Evolutionary conservation across 2,888 invertebrate species (phyloP).

Genomic region (Embidobia sp.): DNA sequence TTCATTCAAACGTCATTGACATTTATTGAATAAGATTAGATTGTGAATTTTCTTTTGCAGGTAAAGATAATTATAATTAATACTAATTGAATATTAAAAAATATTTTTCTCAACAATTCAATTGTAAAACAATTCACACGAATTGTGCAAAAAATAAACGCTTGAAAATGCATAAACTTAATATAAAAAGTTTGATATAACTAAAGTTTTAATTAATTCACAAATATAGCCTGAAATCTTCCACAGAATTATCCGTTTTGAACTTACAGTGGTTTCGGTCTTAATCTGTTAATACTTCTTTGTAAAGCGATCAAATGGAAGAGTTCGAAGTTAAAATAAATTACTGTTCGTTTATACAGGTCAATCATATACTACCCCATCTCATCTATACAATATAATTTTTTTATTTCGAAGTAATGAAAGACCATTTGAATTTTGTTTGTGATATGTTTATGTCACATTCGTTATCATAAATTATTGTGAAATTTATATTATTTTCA

Average conservation of each 20-base stretch:
- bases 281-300: conserved; percentile 28
- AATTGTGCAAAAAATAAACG: not conserved
- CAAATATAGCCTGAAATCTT: conserved; percentile 20
- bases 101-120: not conserved
- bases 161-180: conserved; percentile 13
- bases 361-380: not conserved
- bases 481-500: no score
- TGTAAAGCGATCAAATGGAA: conserved; percentile 2
- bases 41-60: no score
- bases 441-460: no score
- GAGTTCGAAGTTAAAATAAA: not conserved
- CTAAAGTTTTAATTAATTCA: conserved; percentile 25
- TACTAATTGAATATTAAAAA: no score
- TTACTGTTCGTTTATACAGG: not conserved
- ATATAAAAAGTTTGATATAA: conserved; percentile 16
- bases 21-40: no score
- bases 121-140: not conserved
- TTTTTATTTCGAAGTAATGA: no score
- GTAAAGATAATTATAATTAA: no score
- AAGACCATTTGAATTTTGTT: no score
- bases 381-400: no score
- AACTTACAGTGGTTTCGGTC: not conserved
- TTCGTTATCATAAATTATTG: no score
- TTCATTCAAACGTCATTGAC: no score
- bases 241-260: not conserved